Evolutionary conservation across 2,113 vertebrate species (phyloP).

Genomic region (Anseranas semipalmata): DNA sequence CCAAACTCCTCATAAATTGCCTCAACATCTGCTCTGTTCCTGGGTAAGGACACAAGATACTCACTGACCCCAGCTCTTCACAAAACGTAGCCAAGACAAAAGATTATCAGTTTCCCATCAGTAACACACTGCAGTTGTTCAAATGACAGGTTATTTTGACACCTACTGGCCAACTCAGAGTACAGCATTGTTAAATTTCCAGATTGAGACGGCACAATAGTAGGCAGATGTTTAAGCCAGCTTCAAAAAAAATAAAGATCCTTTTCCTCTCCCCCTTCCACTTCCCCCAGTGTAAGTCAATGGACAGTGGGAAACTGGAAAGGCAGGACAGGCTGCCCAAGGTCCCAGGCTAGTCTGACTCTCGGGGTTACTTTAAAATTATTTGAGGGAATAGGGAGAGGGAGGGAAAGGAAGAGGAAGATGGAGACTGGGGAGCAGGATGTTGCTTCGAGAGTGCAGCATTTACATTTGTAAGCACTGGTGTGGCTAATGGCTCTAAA

Average conservation of each 20-base stretch:
- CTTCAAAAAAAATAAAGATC: background rate
- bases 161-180: constrained; percentile 55
- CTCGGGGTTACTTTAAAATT: background rate
- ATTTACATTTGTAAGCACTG: background rate
- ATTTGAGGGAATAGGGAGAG: background rate
- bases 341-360: background rate
- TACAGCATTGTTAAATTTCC: constrained; percentile 25
- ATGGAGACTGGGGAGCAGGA: background rate
- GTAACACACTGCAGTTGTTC: background rate
- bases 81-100: background rate
- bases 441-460: background rate
- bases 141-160: constrained; percentile 69
- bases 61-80: background rate
- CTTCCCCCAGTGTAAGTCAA: background rate
- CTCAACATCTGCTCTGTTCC: background rate
- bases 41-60: background rate
- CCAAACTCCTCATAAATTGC: background rate
- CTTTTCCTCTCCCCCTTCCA: background rate
- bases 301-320: background rate
- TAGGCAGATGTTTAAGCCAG: background rate
- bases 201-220: background rate
- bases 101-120: background rate
- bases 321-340: background rate
- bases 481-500: constrained; percentile 29
- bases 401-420: background rate